Evolutionary conservation across 30 jellyfish, hydroid and myxozoan species (phyloP).

Genomic region (Hydractinia symbiolongicarpus): DNA sequence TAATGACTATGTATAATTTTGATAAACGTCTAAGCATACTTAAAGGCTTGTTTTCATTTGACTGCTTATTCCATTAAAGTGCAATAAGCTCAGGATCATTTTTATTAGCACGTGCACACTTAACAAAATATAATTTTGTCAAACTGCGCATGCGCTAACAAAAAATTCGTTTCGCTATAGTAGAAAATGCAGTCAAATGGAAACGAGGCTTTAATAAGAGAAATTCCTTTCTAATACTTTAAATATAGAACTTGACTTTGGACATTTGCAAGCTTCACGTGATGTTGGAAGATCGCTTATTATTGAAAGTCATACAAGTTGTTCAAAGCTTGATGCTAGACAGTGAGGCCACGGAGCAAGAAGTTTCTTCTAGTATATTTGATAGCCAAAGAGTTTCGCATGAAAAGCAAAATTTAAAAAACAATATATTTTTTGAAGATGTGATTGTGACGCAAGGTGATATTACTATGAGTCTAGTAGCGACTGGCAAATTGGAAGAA

Average conservation of each 20-base stretch:
- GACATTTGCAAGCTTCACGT: slow-evolving; percentile 27
- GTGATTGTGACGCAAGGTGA: slow-evolving; percentile 28
- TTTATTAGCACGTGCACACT: too few species aligned
- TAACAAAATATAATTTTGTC: too few species aligned
- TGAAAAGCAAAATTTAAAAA: not conserved
- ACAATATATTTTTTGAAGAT: slow-evolving; percentile 29
- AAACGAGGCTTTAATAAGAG: not conserved
- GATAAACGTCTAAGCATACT: too few species aligned
- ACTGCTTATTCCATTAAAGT: too few species aligned
- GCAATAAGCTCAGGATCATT: too few species aligned
- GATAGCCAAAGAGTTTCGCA: slow-evolving; percentile 13
- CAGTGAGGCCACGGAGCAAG: not conserved
- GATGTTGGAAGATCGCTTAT: slow-evolving; percentile 73
- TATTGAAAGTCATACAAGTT: slow-evolving; percentile 70
- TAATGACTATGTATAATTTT: too few species aligned
- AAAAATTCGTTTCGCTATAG: too few species aligned
- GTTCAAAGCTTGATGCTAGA: slow-evolving; percentile 10
- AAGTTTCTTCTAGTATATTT: not conserved
- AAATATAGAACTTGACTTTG: not conserved
- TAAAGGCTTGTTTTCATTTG: too few species aligned
- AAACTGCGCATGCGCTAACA: too few species aligned
- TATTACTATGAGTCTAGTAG: slow-evolving; percentile 32
- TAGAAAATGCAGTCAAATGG: too few species aligned
- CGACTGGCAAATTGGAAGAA: slow-evolving; percentile 36
- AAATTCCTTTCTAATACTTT: not conserved